Evolutionary conservation across 2,888 invertebrate species (phyloP), one percentile per base, ranked within the genome.

Genomic region (Tridacna crocea): DNA sequence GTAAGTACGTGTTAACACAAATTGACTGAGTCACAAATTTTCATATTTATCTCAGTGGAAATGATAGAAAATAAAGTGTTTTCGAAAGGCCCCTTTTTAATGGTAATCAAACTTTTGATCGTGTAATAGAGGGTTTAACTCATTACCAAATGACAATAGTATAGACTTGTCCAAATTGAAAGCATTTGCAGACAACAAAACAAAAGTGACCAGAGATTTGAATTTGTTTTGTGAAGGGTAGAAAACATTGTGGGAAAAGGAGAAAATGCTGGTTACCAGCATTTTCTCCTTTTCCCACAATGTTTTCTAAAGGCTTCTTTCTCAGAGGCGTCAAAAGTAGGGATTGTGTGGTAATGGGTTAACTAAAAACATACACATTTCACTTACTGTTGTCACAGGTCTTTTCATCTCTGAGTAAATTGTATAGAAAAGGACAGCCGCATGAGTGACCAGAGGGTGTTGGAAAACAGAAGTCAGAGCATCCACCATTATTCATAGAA

Each of bases 401-500:
- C 60, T 60, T 77, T 0, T 75, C 81, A 47, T 87, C 84, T 8
- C 26, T 15, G 17, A 85, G 65, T 0, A 89, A 72, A 17, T 66
- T 46, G 3, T 51, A 61, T 2, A 63, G 55, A 2, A 63, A 74
- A 24, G 70, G 72, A 83, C 89, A 89, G 0, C 75, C 87, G 63
- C 89, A 89, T 0, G 81, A 72, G 22, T 79, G 47, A 13, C 87
- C 85, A 2, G 15, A 48, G 3, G 75, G 75, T 10, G 72, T 78
- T 19, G 89, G 88, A 13, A 87, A 72, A 82, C 89, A 89, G 65
- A 89, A 87, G 13, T 83, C 75, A 60, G 79, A 83, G 61, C 89
- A 89, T 0, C 79, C 83, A 15, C 89, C 88, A 70, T 89, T 89
- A 48, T 85, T 77, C 11, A 60, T 61, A 13, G 72, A 36, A 73